phyloP scores from a whole-genome alignment of 1,140 invertebrate species.

The Elymnias hypermnestra region DNA sequence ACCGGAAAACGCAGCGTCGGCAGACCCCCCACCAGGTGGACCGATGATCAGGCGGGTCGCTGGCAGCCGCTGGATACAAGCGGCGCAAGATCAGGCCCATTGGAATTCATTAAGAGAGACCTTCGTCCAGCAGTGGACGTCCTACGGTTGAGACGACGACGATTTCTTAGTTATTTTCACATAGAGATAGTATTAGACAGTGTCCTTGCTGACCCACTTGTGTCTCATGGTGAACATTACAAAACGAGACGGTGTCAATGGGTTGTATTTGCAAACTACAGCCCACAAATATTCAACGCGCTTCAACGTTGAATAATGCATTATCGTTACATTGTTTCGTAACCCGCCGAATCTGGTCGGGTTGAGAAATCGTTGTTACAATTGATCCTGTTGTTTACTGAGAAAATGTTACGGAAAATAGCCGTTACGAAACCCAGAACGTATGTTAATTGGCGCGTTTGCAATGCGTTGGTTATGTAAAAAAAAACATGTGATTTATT shows the following conservation, averaged over 20 bases:
- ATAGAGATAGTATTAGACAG: too few relatives aligned
- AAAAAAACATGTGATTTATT: too few relatives aligned
- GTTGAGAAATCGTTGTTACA: constrained; percentile 20
- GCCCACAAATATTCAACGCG: not conserved
- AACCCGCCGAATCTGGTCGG: constrained; percentile 15
- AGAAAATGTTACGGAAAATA: constrained; percentile 1
- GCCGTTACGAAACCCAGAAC: not conserved
- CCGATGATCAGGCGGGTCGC: too few relatives aligned
- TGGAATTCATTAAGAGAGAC: too few relatives aligned
- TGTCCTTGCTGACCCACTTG: not conserved
- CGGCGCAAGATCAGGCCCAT: too few relatives aligned
- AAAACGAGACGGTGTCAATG: not conserved
- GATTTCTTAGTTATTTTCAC: too few relatives aligned
- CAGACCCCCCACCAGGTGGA: too few relatives aligned
- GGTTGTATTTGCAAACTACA: not conserved
- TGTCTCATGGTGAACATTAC: not conserved
- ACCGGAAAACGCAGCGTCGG: too few relatives aligned
- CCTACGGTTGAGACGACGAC: too few relatives aligned
- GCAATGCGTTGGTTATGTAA: too few relatives aligned
- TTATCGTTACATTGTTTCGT: constrained; percentile 14
- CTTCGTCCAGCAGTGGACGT: too few relatives aligned
- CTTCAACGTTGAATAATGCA: constrained; percentile 30
- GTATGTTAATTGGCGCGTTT: not conserved
- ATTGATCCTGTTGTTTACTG: constrained; percentile 1
- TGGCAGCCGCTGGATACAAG: too few relatives aligned